Percentiles rank a stretch among this genome's conserved stretches.
Evolutionary conservation across 1,140 invertebrate genomes (phyloP).

Genomic region (Amphibalanus amphitrite): DNA sequence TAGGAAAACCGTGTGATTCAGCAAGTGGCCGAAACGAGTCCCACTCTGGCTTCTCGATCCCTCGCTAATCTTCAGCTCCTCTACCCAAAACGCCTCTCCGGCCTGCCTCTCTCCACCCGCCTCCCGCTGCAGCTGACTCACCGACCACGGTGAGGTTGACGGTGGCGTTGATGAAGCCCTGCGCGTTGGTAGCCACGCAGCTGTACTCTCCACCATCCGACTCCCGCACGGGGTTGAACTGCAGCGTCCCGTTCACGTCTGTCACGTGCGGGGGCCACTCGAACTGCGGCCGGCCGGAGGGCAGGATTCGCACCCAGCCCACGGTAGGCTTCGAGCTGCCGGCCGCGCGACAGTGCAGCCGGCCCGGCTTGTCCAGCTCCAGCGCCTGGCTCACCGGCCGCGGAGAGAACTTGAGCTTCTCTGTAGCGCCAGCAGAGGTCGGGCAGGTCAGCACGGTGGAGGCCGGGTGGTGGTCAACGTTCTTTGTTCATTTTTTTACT

Average conservation of each 20-base stretch:
- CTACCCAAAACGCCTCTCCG: no score
- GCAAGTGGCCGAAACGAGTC: no score
- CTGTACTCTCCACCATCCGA: constrained; percentile 73
- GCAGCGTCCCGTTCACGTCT: constrained; percentile 57
- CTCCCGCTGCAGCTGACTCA: constrained; percentile 26
- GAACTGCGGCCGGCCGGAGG: constrained; percentile 29
- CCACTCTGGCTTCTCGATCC: no score
- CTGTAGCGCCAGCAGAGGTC: constrained; percentile 25
- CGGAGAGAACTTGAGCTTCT: constrained; percentile 69
- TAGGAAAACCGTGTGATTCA: no score
- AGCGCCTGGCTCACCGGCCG: constrained; percentile 57
- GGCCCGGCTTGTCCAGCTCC: constrained; percentile 55
- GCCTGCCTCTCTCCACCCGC: no score
- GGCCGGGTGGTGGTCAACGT: no score
- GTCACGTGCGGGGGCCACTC: constrained; percentile 50
- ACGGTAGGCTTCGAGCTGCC: constrained; percentile 55
- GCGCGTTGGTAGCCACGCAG: constrained; percentile 70
- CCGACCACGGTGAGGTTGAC: constrained; percentile 56
- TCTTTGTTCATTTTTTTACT: no score
- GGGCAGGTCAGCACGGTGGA: constrained; percentile 1
- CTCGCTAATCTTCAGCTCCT: no score
- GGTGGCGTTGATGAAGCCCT: constrained; percentile 65
- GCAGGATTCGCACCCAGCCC: constrained; percentile 52
- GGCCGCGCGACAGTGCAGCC: constrained; percentile 75
- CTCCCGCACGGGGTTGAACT: constrained; percentile 51